Percentiles rank a stretch among this genome's conserved stretches.
phyloP scores from a whole-genome alignment of 1,140 invertebrate species.

The Cotesia typhae region DNA sequence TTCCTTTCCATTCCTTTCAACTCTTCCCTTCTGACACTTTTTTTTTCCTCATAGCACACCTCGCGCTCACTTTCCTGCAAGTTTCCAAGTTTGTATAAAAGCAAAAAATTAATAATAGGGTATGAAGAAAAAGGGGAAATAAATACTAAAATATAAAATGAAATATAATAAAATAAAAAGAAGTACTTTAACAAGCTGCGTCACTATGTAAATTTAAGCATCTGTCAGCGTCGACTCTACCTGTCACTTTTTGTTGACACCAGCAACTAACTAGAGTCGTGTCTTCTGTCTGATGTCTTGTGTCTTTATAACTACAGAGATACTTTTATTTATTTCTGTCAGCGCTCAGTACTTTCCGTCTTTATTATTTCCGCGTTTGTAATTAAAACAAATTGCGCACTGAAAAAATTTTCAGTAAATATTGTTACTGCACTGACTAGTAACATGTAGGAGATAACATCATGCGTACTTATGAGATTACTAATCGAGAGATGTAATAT shows the following conservation, averaged over 20 bases:
- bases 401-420: too few relatives aligned
- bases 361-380: too few relatives aligned
- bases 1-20: too few relatives aligned
- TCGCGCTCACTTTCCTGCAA: not conserved
- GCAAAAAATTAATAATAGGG: constrained; percentile 48
- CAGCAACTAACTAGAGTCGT: not conserved
- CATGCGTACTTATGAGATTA: too few relatives aligned
- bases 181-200: constrained; percentile 16
- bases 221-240: constrained; percentile 17
- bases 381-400: too few relatives aligned
- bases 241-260: constrained; percentile 18
- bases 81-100: constrained; percentile 7
- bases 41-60: not conserved
- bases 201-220: constrained; percentile 33
- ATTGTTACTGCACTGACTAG: too few relatives aligned
- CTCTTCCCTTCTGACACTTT: too few relatives aligned
- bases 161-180: constrained; percentile 32
- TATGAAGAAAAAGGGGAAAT: constrained; percentile 40
- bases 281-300: not conserved
- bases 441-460: too few relatives aligned
- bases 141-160: constrained; percentile 10
- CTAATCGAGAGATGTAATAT: too few relatives aligned
- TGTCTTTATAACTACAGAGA: not conserved
- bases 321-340: constrained; percentile 4
- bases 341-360: too few relatives aligned